Evolutionary conservation across 2,797 vertebrate species (phyloP), one percentile per base, ranked within the genome.

Genomic region (Petrocephalus schoutedeni): DNA sequence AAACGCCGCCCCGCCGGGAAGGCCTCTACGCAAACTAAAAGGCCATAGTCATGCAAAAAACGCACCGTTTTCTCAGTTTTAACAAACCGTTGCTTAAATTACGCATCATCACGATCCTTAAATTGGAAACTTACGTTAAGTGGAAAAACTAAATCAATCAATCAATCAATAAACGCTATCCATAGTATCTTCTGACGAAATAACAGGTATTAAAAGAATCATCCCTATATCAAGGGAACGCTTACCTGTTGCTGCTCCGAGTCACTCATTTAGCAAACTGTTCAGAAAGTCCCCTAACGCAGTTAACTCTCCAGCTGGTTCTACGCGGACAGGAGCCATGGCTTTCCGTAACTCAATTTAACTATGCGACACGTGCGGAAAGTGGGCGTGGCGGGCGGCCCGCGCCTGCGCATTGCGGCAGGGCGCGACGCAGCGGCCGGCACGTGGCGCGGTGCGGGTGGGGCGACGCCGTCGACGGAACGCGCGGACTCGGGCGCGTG

Each of bases 191-290:
- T 4, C 32, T 1, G 32, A 14, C 19, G 32, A 45, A 80, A 49
- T 41, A 80, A 21, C 7, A 16, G 41, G 19, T 45, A 80, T 58
- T 53, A 58, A 53, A 84, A 10, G 16, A 41, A 12, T 41, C 1
- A 85, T 14, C 23, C 16, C 16, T 14, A 58, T 16, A 53, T 57
- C 12, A 85, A 32, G 1, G 54, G 61, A 3, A 4, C 19, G 89
- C 89, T 90, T 89, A 89, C 90, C 32, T 59, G 61, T 58, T 87
- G 54, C 67, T 88, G 45, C 57, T 88, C 87, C 49, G 85, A 85
- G 5, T 89, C 89, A 85, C 51, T 90, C 90, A 89, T 89, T 86
- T 83, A 45, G 53, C 51, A 41, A 74, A 71, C 45, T 57, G 28
- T 14, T 74, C 51, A 21, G n/a, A 41, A 41, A 32, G 16, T 74